A percentile compares a stretch with the other conserved stretches of the same genome.
Conservation (phyloP, 2,888 invertebrate genomes). For the Dryomyza anilis region DNA sequence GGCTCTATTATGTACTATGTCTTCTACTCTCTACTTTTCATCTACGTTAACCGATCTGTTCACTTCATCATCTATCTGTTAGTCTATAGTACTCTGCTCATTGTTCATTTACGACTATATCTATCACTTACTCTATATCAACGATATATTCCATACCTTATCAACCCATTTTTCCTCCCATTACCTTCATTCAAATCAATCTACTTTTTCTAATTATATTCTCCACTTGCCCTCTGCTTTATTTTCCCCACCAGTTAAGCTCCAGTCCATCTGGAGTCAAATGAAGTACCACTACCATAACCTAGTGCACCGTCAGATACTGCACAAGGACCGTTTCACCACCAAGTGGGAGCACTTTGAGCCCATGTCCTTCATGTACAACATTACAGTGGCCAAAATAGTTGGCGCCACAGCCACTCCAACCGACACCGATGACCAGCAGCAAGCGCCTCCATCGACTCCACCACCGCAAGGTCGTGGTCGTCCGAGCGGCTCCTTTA, state of each 20-base stretch:
- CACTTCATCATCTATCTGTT: no score
- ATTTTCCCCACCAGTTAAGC: slow-evolving; percentile 42
- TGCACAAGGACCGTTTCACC: slow-evolving; percentile 56
- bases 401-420: slow-evolving; percentile 45
- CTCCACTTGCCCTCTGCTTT: not conserved
- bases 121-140: not conserved
- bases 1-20: no score
- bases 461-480: slow-evolving; percentile 49
- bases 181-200: slow-evolving; percentile 16
- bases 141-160: not conserved
- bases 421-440: not conserved
- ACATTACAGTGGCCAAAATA: slow-evolving; percentile 54
- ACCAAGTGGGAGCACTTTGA: slow-evolving; percentile 57
- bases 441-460: slow-evolving; percentile 32
- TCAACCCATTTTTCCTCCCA: slow-evolving; percentile 1
- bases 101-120: no score
- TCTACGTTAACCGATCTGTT: no score
- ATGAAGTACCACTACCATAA: slow-evolving; percentile 57
- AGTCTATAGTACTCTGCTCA: no score
- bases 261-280: slow-evolving; percentile 56
- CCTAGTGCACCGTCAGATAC: slow-evolving; percentile 53
- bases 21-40: no score
- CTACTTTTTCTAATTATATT: slow-evolving; percentile 14
- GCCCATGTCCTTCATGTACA: slow-evolving; percentile 57
- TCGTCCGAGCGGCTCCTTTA: slow-evolving; percentile 55